Percentiles rank a stretch among this genome's conserved stretches.
Evolutionary conservation across 2,113 vertebrate species (phyloP).

Genomic region (Cichladusa arquata): DNA sequence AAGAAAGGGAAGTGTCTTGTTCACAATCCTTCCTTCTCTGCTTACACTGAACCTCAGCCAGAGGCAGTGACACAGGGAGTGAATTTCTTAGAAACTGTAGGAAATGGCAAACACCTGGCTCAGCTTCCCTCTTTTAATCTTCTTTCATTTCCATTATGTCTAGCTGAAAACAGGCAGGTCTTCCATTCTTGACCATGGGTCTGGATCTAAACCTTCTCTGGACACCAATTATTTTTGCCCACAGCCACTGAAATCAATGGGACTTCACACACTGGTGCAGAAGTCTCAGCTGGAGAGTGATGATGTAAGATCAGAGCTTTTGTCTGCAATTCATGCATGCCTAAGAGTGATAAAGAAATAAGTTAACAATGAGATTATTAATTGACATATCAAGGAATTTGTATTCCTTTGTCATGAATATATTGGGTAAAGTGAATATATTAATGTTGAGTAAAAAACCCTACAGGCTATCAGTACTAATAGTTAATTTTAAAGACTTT

Average conservation of each 20-base stretch:
- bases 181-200: neutral
- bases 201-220: neutral
- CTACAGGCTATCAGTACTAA: neutral
- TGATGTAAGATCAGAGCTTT: neutral
- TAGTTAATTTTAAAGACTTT: neutral
- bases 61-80: neutral
- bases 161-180: neutral
- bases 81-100: neutral
- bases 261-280: neutral
- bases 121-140: neutral
- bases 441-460: neutral
- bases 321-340: neutral
- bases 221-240: neutral
- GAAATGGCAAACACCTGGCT: neutral
- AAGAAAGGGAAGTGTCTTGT: conserved; percentile 46
- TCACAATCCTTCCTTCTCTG: conserved; percentile 27
- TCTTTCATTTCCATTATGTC: neutral
- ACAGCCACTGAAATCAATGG: neutral
- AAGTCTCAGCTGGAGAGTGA: neutral
- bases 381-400: neutral
- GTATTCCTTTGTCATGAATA: neutral
- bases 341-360: neutral
- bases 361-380: neutral
- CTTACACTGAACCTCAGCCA: neutral
- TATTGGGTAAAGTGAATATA: neutral